These are phyloP conservation scores for Torymus aiolomorphi DNA, from an alignment of 2,888 invertebrate species.

Conservation along the genomic window DNA sequence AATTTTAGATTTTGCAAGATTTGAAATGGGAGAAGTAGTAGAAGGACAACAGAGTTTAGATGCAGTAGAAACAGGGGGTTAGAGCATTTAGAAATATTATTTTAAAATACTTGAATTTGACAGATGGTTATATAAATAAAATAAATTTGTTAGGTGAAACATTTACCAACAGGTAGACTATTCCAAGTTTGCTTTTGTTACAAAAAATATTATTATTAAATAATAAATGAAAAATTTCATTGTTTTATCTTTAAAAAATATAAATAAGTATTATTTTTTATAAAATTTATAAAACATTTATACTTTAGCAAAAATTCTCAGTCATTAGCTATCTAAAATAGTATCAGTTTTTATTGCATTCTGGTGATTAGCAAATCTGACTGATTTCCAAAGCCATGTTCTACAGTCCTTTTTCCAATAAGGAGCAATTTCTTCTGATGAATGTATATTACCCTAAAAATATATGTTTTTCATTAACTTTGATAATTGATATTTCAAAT, in stretches of 20 bases:
- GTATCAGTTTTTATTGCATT: conserved; percentile 5
- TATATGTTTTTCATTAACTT: background rate
- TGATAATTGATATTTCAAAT: background rate
- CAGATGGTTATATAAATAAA: conserved; percentile 19
- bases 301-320: conserved; percentile 2
- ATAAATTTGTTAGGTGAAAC: conserved; percentile 24
- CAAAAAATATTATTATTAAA: conserved; percentile 34
- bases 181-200: conserved; percentile 24
- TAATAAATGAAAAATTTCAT: conserved; percentile 15
- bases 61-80: conserved; percentile 81
- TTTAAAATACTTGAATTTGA: conserved; percentile 19
- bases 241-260: conserved; percentile 20
- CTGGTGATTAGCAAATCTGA: conserved; percentile 61
- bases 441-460: conserved; percentile 79
- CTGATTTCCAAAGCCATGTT: conserved; percentile 81
- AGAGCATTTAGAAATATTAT: conserved; percentile 61
- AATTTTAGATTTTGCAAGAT: conserved; percentile 89
- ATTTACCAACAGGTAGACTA: conserved; percentile 3
- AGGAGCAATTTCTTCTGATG: conserved; percentile 80
- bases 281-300: conserved; percentile 25
- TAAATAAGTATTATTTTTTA: conserved; percentile 13
- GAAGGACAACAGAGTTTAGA: conserved; percentile 77
- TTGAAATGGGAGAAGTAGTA: conserved; percentile 87
- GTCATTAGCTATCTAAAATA: conserved; percentile 25
- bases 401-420: conserved; percentile 85